These are phyloP conservation scores for Channa maculata DNA, from an alignment of 2,113 vertebrate species.

Conservation along the genomic window DNA sequence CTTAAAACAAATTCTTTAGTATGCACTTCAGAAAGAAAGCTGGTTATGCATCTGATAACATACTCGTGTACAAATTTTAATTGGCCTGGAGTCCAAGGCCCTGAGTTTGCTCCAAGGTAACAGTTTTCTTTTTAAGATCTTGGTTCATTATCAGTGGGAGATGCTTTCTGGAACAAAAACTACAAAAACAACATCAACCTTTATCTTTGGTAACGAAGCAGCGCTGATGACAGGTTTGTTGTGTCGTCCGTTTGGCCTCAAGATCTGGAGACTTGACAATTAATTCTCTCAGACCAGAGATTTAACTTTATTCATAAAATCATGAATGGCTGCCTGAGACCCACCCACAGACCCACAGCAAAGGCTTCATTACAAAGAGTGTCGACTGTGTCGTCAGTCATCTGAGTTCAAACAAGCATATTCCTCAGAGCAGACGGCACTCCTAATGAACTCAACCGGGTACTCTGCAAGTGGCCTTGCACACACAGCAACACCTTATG, in stretches of 20 bases:
- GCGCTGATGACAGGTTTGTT: background rate
- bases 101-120: background rate
- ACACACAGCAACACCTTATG: slow-evolving; percentile 58
- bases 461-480: slow-evolving; percentile 54
- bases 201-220: background rate
- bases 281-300: slow-evolving; percentile 7
- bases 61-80: background rate
- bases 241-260: slow-evolving; percentile 16
- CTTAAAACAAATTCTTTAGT: background rate
- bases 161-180: background rate
- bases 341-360: slow-evolving; percentile 36
- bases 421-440: slow-evolving; percentile 58
- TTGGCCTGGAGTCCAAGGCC: background rate
- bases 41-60: background rate
- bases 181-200: background rate
- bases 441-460: slow-evolving; percentile 72
- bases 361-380: slow-evolving; percentile 58
- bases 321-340: slow-evolving; percentile 28
- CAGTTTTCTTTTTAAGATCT: background rate
- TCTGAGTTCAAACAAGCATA: slow-evolving; percentile 47
- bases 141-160: background rate
- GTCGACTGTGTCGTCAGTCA: slow-evolving; percentile 36
- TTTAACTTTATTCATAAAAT: slow-evolving; percentile 46
- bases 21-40: too few species aligned
- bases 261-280: background rate